These are phyloP conservation scores for Anas flavirostris DNA, from an alignment of 2,797 vertebrate genomes.

Conservation along the genomic window DNA sequence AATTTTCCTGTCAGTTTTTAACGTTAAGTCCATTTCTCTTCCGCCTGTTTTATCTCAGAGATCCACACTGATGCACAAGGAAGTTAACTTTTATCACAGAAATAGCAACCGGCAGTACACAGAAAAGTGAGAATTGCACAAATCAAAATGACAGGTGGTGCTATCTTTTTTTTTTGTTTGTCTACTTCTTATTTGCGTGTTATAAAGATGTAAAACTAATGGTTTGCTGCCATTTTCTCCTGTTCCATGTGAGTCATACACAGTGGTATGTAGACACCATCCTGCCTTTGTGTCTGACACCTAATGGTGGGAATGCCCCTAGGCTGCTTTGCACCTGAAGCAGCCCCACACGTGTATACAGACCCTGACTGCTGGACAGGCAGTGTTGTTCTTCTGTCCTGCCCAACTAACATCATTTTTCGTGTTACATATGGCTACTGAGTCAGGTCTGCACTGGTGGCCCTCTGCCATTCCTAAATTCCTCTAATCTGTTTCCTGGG, in stretches of 20 bases:
- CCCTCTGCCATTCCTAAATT: background rate
- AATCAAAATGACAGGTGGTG: background rate
- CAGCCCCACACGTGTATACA: background rate
- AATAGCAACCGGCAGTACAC: background rate
- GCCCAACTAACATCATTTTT: background rate
- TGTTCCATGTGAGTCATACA: background rate
- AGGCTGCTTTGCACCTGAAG: background rate
- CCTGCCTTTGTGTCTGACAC: background rate
- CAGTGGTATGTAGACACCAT: background rate
- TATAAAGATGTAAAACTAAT: background rate
- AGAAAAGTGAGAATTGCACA: background rate
- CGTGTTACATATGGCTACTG: rapidly evolving
- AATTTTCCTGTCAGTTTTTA: conserved; percentile 3
- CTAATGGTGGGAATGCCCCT: background rate
- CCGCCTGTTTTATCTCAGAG: background rate
- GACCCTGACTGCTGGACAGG: background rate
- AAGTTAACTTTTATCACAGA: background rate
- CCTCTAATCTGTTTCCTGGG: background rate
- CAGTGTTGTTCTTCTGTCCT: background rate
- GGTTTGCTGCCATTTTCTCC: background rate
- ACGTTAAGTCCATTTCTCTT: background rate
- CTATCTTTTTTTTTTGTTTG: background rate
- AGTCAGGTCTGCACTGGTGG: background rate
- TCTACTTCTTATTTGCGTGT: background rate
- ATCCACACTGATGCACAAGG: background rate